Percentiles rank a stretch among this genome's conserved stretches.
These are phyloP conservation scores for Pseudoatta argentina DNA, from an alignment of 1,140 invertebrate genomes.

Conservation along the genomic window DNA sequence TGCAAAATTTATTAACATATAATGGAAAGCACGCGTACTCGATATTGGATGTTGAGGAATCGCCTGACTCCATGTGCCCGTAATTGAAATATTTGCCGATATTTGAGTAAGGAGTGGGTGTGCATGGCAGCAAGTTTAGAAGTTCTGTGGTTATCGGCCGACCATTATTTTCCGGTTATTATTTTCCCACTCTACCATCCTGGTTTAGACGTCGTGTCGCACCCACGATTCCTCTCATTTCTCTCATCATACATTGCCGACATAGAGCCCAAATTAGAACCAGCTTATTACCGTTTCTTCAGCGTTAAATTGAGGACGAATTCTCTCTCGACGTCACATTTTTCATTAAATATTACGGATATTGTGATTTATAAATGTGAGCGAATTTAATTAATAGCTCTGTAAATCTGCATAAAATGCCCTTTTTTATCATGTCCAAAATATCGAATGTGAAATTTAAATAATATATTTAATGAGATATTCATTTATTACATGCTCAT, in stretches of 20 bases:
- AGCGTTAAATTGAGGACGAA: slow-evolving; percentile 9
- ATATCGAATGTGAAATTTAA: slow-evolving; percentile 31
- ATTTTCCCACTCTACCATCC: slow-evolving; percentile 5
- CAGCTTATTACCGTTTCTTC: slow-evolving; percentile 39
- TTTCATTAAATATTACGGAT: slow-evolving; percentile 41
- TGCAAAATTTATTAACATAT: slow-evolving; percentile 71
- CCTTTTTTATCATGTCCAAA: not conserved
- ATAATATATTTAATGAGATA: slow-evolving; percentile 23
- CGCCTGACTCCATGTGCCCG: slow-evolving; percentile 9
- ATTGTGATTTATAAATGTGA: slow-evolving; percentile 14
- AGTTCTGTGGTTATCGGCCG: slow-evolving; percentile 58
- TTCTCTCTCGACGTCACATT: slow-evolving; percentile 24
- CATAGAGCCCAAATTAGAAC: slow-evolving; percentile 16
- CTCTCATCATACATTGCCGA: not conserved
- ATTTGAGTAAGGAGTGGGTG: slow-evolving; percentile 51
- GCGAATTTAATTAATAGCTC: slow-evolving; percentile 46
- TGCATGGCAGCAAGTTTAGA: slow-evolving; percentile 46
- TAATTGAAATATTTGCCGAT: slow-evolving; percentile 74
- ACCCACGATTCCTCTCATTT: not conserved
- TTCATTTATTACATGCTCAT: not conserved
- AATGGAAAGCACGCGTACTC: slow-evolving; percentile 40
- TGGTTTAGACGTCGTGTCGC: not conserved
- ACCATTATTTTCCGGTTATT: slow-evolving; percentile 31
- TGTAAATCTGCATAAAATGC: not conserved
- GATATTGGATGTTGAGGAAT: slow-evolving; percentile 66